Base-by-base conservation (phyloP, 2,797 vertebrate species). In the Pteropus rufus region DNA sequence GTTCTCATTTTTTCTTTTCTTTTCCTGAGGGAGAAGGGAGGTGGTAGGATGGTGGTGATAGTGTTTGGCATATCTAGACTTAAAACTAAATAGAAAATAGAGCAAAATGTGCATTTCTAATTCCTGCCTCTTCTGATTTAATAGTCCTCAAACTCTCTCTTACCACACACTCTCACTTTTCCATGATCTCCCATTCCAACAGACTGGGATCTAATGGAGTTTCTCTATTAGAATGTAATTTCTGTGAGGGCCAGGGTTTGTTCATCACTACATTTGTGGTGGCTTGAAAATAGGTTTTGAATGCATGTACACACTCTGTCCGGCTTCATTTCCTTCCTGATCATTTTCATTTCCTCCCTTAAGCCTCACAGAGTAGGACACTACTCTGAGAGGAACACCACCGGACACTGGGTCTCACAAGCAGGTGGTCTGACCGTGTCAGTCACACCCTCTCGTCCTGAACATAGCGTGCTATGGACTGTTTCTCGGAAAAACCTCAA, bases 401-500 rank as follows among this genome's bases (percentile, higher is more conserved):
- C 14, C 36, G 69, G 77, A 16, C 21, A 7, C 36, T 4, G 19
- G 46, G 56, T 39, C 67, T 80, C 73, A 26, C 80, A 16, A 65
- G 29, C 2, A 23, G 97, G 80, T 24, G 23, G 92, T 72, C 96
- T 75, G 82, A 31, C 46, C 31, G 89, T 60, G 91, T 44, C 72
- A n/a, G 15, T 96, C 29, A 31, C 3, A 34, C 0, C 8, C 80
- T 95, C 60, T 95, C 73, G 81, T 31, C 72, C 26, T 36, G 69
- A 96, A 95, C 87, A 83, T 76, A 69, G 41, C n/a, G 39, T 85
- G 67, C 65, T 77, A 82, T 10, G 84, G 62, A 36, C 80, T 75
- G 60, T 93, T 94, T 97, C 94, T 85, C 49, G 12, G 80, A 86
- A 72, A 96, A 95, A 92, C 44, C 0, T 70, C 80, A 93, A 88